Evolutionary conservation across 2,888 invertebrate species (phyloP).

Genomic region (Drosophila prolongata): DNA sequence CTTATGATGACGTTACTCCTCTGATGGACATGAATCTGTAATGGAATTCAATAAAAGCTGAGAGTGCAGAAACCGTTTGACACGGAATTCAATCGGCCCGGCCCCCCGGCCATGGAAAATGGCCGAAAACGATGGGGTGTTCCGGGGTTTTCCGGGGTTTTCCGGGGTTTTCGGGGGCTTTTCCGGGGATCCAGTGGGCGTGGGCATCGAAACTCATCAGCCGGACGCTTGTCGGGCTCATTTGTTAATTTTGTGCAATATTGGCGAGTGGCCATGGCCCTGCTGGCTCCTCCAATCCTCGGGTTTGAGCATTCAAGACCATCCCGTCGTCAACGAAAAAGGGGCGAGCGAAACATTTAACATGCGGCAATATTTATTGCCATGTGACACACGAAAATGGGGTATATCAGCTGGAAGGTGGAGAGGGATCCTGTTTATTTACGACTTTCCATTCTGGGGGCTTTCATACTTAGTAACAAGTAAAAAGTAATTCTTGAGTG

Average conservation of each 20-base stretch:
- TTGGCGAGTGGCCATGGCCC: conserved; percentile 42
- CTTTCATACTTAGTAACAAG: background rate
- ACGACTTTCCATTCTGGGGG: background rate
- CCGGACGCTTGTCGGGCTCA: conserved; percentile 66
- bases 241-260: conserved; percentile 76
- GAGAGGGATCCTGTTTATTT: background rate
- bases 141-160: background rate
- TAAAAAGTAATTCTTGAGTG: background rate
- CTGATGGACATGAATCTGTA: conserved; percentile 72
- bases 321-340: background rate
- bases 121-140: background rate
- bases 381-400: conserved; percentile 14
- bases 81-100: conserved; percentile 49
- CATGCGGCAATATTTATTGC: conserved; percentile 48
- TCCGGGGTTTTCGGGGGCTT: background rate
- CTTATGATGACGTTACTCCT: conserved; percentile 73
- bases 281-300: background rate
- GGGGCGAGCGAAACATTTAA: conserved; percentile 24
- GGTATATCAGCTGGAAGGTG: conserved; percentile 18
- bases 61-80: conserved; percentile 78
- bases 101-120: conserved; percentile 9
- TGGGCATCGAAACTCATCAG: conserved; percentile 35
- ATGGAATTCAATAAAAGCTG: conserved; percentile 81
- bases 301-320: background rate
- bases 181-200: conserved; percentile 1